A percentile compares a stretch with the other conserved stretches of the same genome.
Conservation (phyloP, 2,888 invertebrate genomes). For the Malacosoma neustria region DNA sequence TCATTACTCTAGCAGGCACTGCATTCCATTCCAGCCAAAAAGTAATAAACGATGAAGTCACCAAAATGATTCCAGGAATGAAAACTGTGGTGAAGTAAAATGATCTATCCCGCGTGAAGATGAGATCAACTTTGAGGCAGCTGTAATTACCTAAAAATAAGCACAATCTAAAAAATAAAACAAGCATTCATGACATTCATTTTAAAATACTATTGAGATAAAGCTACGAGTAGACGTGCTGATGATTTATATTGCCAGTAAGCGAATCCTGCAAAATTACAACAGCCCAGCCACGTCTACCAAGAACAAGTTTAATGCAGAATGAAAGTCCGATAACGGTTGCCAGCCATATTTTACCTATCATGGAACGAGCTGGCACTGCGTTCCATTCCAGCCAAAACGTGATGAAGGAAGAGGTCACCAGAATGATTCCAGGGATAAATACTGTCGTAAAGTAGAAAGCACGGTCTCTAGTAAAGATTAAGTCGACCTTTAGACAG, state of each 20-base stretch:
- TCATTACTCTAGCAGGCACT: conserved; percentile 96
- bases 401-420: conserved; percentile 90
- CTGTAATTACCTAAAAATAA: conserved; percentile 92
- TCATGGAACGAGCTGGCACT: conserved; percentile 92
- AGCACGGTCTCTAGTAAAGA: conserved; percentile 90
- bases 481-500: conserved; percentile 89
- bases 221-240: conserved; percentile 32
- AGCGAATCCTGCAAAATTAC: conserved; percentile 48
- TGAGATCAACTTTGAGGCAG: conserved; percentile 94
- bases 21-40: conserved; percentile 99
- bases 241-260: conserved; percentile 24
- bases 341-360: conserved; percentile 77
- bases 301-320: conserved; percentile 37
- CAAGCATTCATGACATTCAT: conserved; percentile 26
- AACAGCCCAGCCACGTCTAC: conserved; percentile 62
- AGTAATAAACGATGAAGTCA: conserved; percentile 97
- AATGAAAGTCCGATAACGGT: conserved; percentile 55
- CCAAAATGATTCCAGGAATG: conserved; percentile 96
- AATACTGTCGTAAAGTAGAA: conserved; percentile 94
- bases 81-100: conserved; percentile 98
- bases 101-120: conserved; percentile 95
- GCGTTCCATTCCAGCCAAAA: conserved; percentile 95
- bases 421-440: conserved; percentile 92
- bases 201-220: conserved; percentile 18
- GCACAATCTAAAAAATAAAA: conserved; percentile 56